These are phyloP conservation scores for Drosophila tani DNA, from an alignment of 1,140 invertebrate genomes.

Conservation along the genomic window DNA sequence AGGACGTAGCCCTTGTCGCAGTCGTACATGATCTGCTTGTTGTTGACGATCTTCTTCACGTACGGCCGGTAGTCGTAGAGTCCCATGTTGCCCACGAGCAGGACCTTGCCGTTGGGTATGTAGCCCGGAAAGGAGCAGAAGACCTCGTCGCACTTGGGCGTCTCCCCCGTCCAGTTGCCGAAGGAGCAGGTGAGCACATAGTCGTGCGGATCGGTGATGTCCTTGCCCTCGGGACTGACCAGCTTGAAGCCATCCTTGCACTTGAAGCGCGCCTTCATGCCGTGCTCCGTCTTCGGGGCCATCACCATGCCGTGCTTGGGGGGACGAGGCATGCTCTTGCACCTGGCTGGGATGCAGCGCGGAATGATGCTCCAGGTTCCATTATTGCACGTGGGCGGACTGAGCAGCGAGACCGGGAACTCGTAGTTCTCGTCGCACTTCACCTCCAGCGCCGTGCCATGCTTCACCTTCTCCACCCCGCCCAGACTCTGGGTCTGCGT, in stretches of 20 bases:
- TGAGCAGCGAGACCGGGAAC: conserved; percentile 86
- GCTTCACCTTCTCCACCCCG: conserved; percentile 88
- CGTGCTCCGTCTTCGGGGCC: conserved; percentile 97
- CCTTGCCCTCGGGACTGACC: conserved; percentile 87
- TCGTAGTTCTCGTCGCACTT: conserved; percentile 95
- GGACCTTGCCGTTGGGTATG: conserved; percentile 95
- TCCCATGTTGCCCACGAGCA: conserved; percentile 98
- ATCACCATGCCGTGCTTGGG: conserved; percentile 97
- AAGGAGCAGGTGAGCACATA: conserved; percentile 93
- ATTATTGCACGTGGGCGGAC: conserved; percentile 92
- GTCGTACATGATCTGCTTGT: conserved; percentile 98
- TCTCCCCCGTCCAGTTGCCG: conserved; percentile 96
- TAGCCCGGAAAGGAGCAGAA: conserved; percentile 97
- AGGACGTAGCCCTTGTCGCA: conserved; percentile 96
- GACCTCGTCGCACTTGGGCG: conserved; percentile 94
- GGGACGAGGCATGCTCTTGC: conserved; percentile 94
- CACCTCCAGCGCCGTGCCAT: conserved; percentile 94
- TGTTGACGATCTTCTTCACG: conserved; percentile 95
- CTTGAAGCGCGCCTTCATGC: conserved; percentile 95
- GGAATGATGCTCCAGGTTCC: conserved; percentile 98
- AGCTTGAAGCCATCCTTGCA: conserved; percentile 96
- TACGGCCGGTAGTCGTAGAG: conserved; percentile 98
- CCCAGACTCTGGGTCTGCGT: conserved; percentile 87
- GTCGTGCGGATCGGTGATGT: conserved; percentile 85
- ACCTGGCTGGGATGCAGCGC: conserved; percentile 94